Percentiles rank a stretch among this genome's conserved stretches.
phyloP scores from a whole-genome alignment of 1,140 invertebrate genomes.

The Drosophila albomicans region DNA sequence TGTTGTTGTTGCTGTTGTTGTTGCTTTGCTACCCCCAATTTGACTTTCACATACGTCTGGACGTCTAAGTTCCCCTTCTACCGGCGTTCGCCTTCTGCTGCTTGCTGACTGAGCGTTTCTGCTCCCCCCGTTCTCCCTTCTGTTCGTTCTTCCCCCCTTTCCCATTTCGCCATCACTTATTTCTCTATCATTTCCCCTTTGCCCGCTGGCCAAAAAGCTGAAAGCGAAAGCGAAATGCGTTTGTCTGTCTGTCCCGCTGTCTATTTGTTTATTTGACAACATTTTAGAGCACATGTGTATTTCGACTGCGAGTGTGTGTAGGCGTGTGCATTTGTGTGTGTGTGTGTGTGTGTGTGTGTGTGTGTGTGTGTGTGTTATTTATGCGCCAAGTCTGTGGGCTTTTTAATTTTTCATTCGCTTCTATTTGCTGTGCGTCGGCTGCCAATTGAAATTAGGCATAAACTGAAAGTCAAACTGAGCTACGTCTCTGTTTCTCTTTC shows the following conservation, averaged over 20 bases:
- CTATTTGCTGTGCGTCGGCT: slow-evolving; percentile 9
- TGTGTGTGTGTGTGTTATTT: too few relatives aligned
- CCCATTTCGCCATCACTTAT: slow-evolving; percentile 29
- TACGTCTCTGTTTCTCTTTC: too few relatives aligned
- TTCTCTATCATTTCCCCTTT: slow-evolving; percentile 25
- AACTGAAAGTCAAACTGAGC: slow-evolving; percentile 1
- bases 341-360: slow-evolving; percentile 29
- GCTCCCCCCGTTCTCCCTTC: not conserved
- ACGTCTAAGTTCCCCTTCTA: slow-evolving; percentile 21
- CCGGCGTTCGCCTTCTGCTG: not conserved
- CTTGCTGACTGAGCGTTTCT: not conserved
- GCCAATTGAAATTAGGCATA: slow-evolving; percentile 34
- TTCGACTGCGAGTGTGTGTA: slow-evolving; percentile 22
- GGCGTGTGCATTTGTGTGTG: slow-evolving; percentile 9
- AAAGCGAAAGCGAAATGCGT: slow-evolving; percentile 60
- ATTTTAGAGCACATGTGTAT: slow-evolving; percentile 57
- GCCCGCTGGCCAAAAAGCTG: slow-evolving; percentile 55
- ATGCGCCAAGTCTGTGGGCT: slow-evolving; percentile 38
- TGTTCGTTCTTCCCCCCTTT: not conserved
- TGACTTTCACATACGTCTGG: slow-evolving; percentile 75
- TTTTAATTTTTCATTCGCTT: slow-evolving; percentile 37
- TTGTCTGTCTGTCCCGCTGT: slow-evolving; percentile 55
- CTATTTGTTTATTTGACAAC: slow-evolving; percentile 79
- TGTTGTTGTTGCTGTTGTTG: slow-evolving; percentile 5
- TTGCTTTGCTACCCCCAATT: slow-evolving; percentile 67